Conservation (phyloP, 2,888 invertebrate genomes). For the Philhelius pedissequus region DNA sequence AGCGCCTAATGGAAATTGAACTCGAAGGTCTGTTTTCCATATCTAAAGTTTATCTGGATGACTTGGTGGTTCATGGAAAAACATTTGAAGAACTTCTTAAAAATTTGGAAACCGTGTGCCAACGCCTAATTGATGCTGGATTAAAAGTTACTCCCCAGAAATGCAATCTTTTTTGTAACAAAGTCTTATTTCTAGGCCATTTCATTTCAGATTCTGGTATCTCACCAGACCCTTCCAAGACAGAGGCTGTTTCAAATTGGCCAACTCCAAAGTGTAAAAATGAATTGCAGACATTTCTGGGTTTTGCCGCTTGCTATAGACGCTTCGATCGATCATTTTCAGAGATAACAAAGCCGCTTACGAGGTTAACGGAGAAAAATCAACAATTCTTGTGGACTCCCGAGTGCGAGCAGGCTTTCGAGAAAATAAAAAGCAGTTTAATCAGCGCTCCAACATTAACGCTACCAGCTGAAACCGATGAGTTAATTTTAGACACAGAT, state of each 20-base stretch:
- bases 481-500: not conserved
- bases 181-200: not conserved
- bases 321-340: not conserved
- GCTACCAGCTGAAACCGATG: not conserved
- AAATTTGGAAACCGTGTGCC: too few species aligned
- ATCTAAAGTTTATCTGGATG: not conserved
- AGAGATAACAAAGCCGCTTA: not conserved
- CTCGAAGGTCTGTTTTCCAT: not conserved
- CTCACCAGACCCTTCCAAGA: not conserved
- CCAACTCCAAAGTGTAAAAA: not conserved
- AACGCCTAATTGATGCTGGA: too few species aligned
- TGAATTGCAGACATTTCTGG: not conserved
- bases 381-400: not conserved
- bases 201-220: not conserved
- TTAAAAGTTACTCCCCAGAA: too few species aligned
- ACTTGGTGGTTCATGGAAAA: not conserved
- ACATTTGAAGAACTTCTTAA: not conserved
- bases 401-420: not conserved
- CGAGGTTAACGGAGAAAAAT: constrained; percentile 1
- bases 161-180: not conserved
- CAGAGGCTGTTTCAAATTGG: not conserved
- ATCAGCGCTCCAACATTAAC: not conserved
- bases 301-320: not conserved
- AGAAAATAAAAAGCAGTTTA: not conserved
- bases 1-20: not conserved